Conservation (phyloP, 2,797 vertebrate species). For the Percopsis omiscomaycus region DNA sequence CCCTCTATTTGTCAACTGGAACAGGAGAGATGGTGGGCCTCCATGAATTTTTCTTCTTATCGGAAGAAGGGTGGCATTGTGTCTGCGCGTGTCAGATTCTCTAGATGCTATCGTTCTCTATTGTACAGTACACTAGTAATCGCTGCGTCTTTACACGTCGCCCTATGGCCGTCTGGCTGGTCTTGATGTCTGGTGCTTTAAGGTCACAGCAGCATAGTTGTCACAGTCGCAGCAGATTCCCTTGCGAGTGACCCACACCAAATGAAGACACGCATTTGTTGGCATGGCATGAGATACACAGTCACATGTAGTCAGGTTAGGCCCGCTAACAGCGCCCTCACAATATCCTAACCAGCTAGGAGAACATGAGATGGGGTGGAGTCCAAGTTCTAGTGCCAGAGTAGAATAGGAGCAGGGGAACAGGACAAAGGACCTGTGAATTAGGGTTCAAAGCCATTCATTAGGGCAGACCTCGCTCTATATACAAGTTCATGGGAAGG, state of each 20-base stretch:
- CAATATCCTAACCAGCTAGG: conserved; percentile 42
- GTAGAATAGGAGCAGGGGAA: conserved; percentile 60
- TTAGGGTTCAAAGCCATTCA: conserved; percentile 66
- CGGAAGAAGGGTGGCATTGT: conserved; percentile 32
- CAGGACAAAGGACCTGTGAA: conserved; percentile 59
- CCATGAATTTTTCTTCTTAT: conserved; percentile 56
- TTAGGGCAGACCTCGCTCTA: conserved; percentile 48
- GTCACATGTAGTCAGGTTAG: conserved; percentile 5
- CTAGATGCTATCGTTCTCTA: conserved; percentile 34
- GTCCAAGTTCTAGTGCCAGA: conserved; percentile 52
- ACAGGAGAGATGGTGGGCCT: conserved; percentile 40
- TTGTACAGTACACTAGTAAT: conserved; percentile 4
- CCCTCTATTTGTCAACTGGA: conserved; percentile 56
- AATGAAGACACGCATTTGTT: background rate
- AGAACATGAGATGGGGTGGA: conserved; percentile 74
- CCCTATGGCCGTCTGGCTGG: conserved; percentile 5
- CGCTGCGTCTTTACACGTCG: background rate
- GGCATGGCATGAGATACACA: conserved; percentile 10
- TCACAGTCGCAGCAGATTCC: too few species aligned
- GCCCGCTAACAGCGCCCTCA: conserved; percentile 40
- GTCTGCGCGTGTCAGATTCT: conserved; percentile 17
- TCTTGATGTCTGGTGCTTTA: background rate
- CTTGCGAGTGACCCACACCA: background rate
- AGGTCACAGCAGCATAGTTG: conserved; percentile 4
- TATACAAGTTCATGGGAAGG: conserved; percentile 40